Conservation (phyloP, 2,113 vertebrate species). For the Pterophyllum scalare region DNA sequence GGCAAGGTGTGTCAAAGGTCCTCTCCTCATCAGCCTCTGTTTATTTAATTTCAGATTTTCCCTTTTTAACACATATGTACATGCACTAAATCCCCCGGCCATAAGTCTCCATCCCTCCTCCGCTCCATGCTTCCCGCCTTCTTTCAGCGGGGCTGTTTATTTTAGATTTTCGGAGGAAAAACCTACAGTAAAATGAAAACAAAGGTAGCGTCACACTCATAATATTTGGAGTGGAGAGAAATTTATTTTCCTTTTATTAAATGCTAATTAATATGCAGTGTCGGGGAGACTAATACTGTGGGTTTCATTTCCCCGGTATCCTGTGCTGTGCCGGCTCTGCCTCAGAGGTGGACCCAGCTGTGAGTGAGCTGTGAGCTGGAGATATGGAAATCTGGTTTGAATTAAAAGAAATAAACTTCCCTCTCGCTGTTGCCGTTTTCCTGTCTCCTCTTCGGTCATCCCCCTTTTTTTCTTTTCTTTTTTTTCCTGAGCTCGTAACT, state of each 20-base stretch:
- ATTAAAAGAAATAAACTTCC: slow-evolving; percentile 84
- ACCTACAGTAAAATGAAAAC: slow-evolving; percentile 75
- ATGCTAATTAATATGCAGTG: slow-evolving; percentile 96
- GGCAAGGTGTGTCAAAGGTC: slow-evolving; percentile 16
- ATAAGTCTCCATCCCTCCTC: slow-evolving; percentile 42
- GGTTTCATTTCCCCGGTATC: slow-evolving; percentile 90
- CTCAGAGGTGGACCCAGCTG: slow-evolving; percentile 79
- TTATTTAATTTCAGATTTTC: slow-evolving; percentile 74
- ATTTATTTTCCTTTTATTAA: slow-evolving; percentile 96
- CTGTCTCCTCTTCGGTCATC: slow-evolving; percentile 28
- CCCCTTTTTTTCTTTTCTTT: slow-evolving; percentile 34
- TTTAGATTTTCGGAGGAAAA: slow-evolving; percentile 72
- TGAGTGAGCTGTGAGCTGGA: slow-evolving; percentile 71
- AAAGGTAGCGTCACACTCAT: slow-evolving; percentile 81
- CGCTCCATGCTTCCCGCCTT: slow-evolving; percentile 46
- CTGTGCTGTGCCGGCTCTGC: slow-evolving; percentile 82
- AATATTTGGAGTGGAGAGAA: slow-evolving; percentile 93
- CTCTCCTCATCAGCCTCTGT: slow-evolving; percentile 77
- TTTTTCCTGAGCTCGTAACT: slow-evolving; percentile 56
- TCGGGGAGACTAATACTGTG: slow-evolving; percentile 88
- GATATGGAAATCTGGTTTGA: slow-evolving; percentile 91
- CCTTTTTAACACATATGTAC: slow-evolving; percentile 23
- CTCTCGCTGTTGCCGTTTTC: slow-evolving; percentile 58
- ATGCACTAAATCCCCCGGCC: slow-evolving; percentile 49
- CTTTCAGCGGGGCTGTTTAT: slow-evolving; percentile 77